A percentile compares a stretch with the other conserved stretches of the same genome.
Conservation (phyloP, 2,797 vertebrate species). For the Pipistrellus kuhlii region DNA sequence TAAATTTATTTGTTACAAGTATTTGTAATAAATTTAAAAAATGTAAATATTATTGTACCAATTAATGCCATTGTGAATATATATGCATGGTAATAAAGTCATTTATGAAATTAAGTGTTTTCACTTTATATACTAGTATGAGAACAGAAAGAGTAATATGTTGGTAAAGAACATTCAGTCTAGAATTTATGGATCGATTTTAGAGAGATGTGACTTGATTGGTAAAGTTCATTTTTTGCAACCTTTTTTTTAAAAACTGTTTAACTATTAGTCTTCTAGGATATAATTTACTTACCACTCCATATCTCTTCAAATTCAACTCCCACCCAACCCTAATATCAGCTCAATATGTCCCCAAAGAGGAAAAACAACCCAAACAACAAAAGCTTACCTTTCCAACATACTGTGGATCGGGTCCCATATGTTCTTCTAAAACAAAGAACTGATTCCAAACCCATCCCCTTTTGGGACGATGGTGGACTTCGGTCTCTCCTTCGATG, state of each 20-base stretch:
- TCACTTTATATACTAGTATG: background rate
- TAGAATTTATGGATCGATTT: background rate
- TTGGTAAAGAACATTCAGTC: background rate
- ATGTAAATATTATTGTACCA: background rate
- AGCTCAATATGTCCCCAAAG: background rate
- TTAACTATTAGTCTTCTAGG: background rate
- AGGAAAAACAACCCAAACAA: background rate
- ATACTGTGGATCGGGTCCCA: conserved; percentile 97
- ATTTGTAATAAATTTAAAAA: background rate
- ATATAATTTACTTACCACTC: background rate
- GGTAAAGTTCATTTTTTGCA: background rate
- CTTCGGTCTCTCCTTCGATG: conserved; percentile 94
- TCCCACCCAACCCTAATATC: background rate
- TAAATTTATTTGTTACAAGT: background rate
- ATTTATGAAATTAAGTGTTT: background rate
- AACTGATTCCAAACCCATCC: conserved; percentile 99
- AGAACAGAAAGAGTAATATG: background rate
- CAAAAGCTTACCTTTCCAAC: conserved; percentile 95
- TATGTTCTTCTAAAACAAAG: conserved; percentile 99
- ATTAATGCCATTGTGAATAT: background rate
- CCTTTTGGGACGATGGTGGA: conserved; percentile 98
- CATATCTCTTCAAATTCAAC: background rate
- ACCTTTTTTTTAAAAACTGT: background rate
- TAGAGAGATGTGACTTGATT: background rate
- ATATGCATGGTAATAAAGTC: background rate